Percentiles rank a stretch among this genome's conserved stretches.
Evolutionary conservation across 2,888 invertebrate species (phyloP).

Genomic region (Seira musarum): DNA sequence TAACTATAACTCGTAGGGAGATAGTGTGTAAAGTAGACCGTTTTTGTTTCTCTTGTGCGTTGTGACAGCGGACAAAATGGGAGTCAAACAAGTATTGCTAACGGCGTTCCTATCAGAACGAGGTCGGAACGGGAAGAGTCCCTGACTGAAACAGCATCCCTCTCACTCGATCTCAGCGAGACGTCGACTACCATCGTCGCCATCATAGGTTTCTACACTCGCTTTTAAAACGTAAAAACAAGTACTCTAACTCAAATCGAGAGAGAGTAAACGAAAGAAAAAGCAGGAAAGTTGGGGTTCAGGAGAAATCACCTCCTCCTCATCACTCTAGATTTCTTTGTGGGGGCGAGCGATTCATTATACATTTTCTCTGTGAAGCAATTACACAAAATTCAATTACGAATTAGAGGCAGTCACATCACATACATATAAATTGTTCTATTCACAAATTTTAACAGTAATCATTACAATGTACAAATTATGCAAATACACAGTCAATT

Average conservation of each 20-base stretch:
- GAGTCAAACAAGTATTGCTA: neutral
- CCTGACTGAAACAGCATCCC: neutral
- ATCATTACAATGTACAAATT: too few relatives aligned
- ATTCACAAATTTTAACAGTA: too few relatives aligned
- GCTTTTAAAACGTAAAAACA: too few relatives aligned
- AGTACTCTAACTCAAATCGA: too few relatives aligned
- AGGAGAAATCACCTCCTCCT: neutral
- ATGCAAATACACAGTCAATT: too few relatives aligned
- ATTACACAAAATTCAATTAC: neutral
- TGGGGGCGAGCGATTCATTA: neutral
- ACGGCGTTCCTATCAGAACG: neutral
- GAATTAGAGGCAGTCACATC: neutral
- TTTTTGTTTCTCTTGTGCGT: neutral
- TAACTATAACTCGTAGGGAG: neutral
- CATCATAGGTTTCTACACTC: too few relatives aligned
- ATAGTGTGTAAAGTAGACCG: neutral
- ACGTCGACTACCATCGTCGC: neutral
- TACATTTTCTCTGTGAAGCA: neutral
- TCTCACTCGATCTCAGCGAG: neutral
- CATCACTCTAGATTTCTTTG: neutral
- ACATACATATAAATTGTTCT: too few relatives aligned
- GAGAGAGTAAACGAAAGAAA: too few relatives aligned
- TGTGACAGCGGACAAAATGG: neutral
- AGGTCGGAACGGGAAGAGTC: neutral
- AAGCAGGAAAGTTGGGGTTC: neutral